Evolutionary conservation across 2,797 vertebrate genomes (phyloP).

Genomic region (Phyllotis vaccarum): DNA sequence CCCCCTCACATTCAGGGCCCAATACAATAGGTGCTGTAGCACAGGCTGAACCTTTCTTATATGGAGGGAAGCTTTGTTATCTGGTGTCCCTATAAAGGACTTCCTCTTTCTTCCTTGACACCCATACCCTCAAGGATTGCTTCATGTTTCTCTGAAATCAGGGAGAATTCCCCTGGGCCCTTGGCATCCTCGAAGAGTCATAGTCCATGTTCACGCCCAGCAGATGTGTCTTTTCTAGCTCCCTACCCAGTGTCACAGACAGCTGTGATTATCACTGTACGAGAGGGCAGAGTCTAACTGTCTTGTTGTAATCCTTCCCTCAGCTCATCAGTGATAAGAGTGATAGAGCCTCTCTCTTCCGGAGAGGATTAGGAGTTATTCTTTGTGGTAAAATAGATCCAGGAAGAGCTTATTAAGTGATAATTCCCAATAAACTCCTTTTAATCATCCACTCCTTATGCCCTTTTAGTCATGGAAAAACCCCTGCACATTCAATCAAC

Average conservation of each 20-base stretch:
- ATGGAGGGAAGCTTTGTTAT: background rate
- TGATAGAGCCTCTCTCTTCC: conserved; percentile 53
- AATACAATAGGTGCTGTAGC: background rate
- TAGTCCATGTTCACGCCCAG: background rate
- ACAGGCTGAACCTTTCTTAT: background rate
- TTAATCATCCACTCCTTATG: conserved; percentile 41
- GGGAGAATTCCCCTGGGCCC: background rate
- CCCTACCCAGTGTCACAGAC: background rate
- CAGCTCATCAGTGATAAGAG: conserved; percentile 59
- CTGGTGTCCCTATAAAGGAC: background rate
- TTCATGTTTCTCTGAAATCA: background rate
- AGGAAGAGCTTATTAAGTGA: conserved; percentile 61
- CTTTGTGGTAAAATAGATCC: conserved; percentile 8
- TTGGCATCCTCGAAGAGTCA: background rate
- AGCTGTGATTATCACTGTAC: background rate
- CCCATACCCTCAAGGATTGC: background rate
- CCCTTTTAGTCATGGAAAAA: background rate
- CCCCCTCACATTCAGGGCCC: background rate
- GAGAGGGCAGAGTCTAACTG: background rate
- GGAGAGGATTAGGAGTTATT: conserved; percentile 46
- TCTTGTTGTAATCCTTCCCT: conserved; percentile 59
- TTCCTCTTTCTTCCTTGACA: background rate
- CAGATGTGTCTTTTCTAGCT: background rate
- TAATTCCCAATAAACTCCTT: conserved; percentile 20
- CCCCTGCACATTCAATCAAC: conserved; percentile 45